phyloP scores from a whole-genome alignment of 2,113 vertebrate species.

The Grallaria varia region DNA sequence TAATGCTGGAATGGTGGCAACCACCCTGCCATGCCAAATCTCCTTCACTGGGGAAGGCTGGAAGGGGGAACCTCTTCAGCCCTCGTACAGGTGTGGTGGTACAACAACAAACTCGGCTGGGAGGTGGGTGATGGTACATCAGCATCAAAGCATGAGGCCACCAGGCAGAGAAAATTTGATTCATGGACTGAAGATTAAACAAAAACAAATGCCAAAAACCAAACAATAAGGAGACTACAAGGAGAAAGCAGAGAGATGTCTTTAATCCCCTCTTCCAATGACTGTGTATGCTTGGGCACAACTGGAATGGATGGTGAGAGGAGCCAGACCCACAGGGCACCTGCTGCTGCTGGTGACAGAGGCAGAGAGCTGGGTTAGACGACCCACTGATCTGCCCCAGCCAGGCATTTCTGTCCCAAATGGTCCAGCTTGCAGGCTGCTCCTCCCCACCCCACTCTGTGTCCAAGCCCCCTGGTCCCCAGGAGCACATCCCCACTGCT shows the following conservation, averaged over 20 bases:
- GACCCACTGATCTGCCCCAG: background rate
- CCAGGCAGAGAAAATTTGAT: background rate
- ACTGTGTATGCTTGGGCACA: background rate
- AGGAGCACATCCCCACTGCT: background rate
- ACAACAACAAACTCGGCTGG: background rate
- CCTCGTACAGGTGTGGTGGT: fast-evolving
- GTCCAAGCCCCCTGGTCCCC: background rate
- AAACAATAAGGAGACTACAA: background rate
- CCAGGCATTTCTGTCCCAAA: background rate
- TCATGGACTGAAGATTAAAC: too few relatives aligned
- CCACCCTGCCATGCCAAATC: background rate
- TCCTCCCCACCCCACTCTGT: background rate
- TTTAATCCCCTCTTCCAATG: background rate
- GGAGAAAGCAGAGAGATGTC: background rate
- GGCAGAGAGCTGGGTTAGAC: background rate
- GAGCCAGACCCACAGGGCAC: background rate
- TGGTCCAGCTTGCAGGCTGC: background rate
- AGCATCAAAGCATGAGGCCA: background rate
- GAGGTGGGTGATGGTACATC: background rate
- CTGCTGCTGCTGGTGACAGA: background rate
- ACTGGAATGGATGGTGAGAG: background rate
- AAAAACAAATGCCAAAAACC: too few relatives aligned
- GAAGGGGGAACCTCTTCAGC: background rate
- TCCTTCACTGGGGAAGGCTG: background rate
- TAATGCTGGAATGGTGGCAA: fast-evolving